A percentile compares a stretch with the other conserved stretches of the same genome.
Conservation (phyloP, 2,113 vertebrate genomes). For the Crotophaga sulcirostris region DNA sequence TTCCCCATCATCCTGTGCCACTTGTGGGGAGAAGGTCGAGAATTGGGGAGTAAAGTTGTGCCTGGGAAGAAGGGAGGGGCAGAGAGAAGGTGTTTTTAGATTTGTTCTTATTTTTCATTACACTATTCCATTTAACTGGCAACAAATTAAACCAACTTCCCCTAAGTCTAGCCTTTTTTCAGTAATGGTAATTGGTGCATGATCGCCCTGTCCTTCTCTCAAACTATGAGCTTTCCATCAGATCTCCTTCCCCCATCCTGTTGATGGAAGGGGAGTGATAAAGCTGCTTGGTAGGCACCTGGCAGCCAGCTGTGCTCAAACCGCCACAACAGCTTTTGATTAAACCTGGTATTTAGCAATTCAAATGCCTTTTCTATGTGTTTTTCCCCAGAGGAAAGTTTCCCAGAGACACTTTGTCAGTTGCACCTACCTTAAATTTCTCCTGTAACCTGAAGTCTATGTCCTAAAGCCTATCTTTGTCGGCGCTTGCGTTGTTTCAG, state of each 20-base stretch:
- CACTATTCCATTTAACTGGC: background rate
- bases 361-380: background rate
- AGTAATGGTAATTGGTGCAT: accelerated
- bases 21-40: accelerated
- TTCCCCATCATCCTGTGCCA: accelerated
- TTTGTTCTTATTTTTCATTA: background rate
- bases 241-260: background rate
- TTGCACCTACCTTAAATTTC: background rate
- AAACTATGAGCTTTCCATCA: accelerated
- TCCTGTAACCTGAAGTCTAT: accelerated
- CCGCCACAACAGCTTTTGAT: background rate
- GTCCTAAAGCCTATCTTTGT: too few relatives aligned
- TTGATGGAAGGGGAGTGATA: accelerated
- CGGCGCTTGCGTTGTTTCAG: too few relatives aligned
- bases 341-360: background rate
- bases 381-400: background rate
- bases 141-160: background rate
- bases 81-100: background rate
- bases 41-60: background rate
- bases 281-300: too few relatives aligned
- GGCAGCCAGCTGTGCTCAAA: background rate
- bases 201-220: background rate
- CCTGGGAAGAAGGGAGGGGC: accelerated
- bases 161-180: background rate
- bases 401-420: background rate